A percentile compares a stretch with the other conserved stretches of the same genome.
Conservation (phyloP, 2,888 invertebrate species). For the Candidula unifasciata region DNA sequence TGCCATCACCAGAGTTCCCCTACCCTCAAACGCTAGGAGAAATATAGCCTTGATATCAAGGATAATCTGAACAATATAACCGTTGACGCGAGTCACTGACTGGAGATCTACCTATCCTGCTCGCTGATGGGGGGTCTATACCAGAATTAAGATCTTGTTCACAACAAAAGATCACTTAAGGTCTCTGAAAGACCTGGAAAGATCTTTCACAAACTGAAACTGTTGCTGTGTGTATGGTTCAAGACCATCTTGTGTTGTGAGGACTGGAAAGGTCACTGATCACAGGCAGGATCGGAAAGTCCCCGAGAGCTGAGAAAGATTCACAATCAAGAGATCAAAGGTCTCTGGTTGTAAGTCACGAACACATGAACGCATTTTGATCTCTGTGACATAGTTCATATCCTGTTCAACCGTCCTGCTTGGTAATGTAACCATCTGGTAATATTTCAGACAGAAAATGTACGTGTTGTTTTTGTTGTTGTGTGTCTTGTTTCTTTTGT, state of each 20-base stretch:
- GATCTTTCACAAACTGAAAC: no score
- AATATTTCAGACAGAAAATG: no score
- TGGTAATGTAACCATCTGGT: no score
- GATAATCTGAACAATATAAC: neutral
- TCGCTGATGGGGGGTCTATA: neutral
- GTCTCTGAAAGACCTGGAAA: neutral
- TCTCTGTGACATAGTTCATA: no score
- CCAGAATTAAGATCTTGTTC: neutral
- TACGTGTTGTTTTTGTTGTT: no score
- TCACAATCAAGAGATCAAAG: no score
- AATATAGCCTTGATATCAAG: neutral
- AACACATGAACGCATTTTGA: neutral
- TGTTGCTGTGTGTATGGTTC: no score
- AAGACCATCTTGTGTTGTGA: neutral
- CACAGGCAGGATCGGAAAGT: neutral
- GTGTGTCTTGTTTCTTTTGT: no score
- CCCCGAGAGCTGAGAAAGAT: no score
- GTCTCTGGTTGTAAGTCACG: no score
- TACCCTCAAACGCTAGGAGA: neutral
- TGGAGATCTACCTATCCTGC: neutral
- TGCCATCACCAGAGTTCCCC: no score
- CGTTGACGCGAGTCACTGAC: conserved; percentile 18
- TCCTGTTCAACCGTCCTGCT: no score
- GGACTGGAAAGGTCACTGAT: neutral
- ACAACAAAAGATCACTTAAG: conserved; percentile 16